Base-by-base conservation (phyloP, 2,888 invertebrate species). In the Drosophila subquinaria region DNA sequence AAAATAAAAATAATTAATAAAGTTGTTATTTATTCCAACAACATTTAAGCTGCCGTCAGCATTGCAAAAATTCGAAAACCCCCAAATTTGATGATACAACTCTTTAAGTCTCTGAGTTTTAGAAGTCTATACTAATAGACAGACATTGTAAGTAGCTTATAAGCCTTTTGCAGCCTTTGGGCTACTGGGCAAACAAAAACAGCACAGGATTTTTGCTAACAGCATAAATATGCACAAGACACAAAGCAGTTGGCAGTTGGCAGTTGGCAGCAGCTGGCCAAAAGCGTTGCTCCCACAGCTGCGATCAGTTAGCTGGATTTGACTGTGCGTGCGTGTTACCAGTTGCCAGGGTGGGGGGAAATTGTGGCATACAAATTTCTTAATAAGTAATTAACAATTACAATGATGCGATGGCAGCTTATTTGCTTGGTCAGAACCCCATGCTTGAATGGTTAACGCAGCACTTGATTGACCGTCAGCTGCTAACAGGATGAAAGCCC, bases 351-450 rank as follows among this genome's bases (percentile, higher is more conserved):
- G 30, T 17, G 30, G 13, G 9, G 33, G 4, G 3, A 4, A 17
- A 30, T 40, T 53, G 59, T n/a, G 23, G 60, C 53, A 64, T 35
- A 73, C 47, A 66, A 68, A 74, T 76, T 78, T 77, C 70, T 38
- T 56, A 75, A 82, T 73, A 80, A 75, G 81, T 86, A 86, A 89
- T 86, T 86, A 86, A 89, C 88, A 86, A 86, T 88, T 88, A 89
- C 85, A 80, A 84, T 78, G 86, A 80, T 87, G 89, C 72, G 76
- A 70, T 63, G 52, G 56, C 56, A 55, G 55, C 56, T 60, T 47
- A 65, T 53, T 35, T 63, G 60, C 47, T 33, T 60, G 59, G 55
- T 55, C 77, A 69, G 57, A n/a, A 45, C 42, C 30, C 47, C 35
- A 48, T 67, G 88, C 86, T 75, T 69, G 87, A 81, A 70, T 79